Evolutionary conservation across 2,113 vertebrate genomes (phyloP).

Genomic region (Boleophthalmus pectinirostris): DNA sequence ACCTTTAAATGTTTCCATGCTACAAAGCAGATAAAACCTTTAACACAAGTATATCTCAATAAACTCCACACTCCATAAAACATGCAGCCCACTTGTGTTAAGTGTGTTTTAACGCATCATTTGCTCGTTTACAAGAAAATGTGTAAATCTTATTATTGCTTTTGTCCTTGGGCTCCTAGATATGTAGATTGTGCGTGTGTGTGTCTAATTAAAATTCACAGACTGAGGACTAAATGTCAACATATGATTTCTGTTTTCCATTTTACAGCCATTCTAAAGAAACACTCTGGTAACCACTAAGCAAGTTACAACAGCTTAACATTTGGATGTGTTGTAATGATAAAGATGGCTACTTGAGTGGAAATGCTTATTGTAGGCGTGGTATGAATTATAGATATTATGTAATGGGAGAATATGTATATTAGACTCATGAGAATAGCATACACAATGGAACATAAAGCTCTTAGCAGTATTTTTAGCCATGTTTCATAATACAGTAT

Average conservation of each 20-base stretch:
- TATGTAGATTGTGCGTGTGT: not conserved
- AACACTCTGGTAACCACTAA: not conserved
- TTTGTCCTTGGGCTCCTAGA: not conserved
- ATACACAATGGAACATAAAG: not conserved
- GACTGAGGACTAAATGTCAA: not conserved
- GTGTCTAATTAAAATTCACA: not conserved
- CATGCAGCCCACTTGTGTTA: constrained; percentile 2
- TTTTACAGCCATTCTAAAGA: not conserved
- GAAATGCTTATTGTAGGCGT: not conserved
- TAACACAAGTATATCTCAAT: not conserved
- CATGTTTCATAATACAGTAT: no score
- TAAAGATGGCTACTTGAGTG: not conserved
- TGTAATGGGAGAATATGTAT: not conserved
- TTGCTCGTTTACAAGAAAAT: constrained; percentile 6
- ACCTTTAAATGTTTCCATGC: not conserved
- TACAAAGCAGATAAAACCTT: not conserved
- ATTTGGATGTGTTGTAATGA: not conserved
- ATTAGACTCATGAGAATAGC: not conserved
- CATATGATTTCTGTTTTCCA: not conserved
- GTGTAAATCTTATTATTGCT: not conserved
- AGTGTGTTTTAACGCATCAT: constrained; percentile 1
- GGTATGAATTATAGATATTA: not conserved
- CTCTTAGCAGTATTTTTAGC: not conserved
- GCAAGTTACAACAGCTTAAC: not conserved
- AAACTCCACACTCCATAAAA: not conserved